A percentile compares a stretch with the other conserved stretches of the same genome.
These are phyloP conservation scores for Dicranocentrus wangi DNA, from an alignment of 2,888 invertebrate species.

Conservation along the genomic window DNA sequence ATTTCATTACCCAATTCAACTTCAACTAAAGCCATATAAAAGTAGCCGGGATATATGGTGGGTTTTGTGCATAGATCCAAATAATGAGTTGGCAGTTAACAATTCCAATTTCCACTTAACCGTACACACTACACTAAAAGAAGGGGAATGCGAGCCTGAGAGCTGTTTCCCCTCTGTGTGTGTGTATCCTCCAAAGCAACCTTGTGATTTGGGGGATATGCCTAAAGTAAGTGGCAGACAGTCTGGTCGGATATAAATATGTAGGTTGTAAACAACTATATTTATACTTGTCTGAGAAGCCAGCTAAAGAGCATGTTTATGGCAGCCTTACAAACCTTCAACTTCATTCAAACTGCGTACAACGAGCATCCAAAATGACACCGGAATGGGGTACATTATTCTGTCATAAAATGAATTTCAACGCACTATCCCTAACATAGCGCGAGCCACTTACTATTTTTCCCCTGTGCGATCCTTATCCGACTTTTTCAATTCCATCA, in stretches of 20 bases:
- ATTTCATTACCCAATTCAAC: constrained; percentile 39
- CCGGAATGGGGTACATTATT: constrained; percentile 48
- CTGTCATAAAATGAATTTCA: constrained; percentile 56
- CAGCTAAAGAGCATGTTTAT: constrained; percentile 46
- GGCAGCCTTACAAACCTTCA: constrained; percentile 46
- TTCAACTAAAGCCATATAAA: constrained; percentile 25
- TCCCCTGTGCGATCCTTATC: constrained; percentile 44
- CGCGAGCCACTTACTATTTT: constrained; percentile 38
- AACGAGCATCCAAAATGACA: constrained; percentile 38
- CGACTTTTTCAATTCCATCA: constrained; percentile 50
- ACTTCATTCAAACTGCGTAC: constrained; percentile 53
- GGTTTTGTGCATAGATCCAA: constrained; percentile 28
- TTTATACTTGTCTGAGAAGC: constrained; percentile 14
- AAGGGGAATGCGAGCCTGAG: background rate
- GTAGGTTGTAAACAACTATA: too few species aligned
- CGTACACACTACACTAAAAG: background rate
- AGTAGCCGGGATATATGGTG: background rate
- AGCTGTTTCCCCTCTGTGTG: background rate
- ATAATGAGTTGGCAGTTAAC: constrained; percentile 46
- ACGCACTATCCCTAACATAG: constrained; percentile 25
- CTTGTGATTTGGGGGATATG: too few species aligned
- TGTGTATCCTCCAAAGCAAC: too few species aligned
- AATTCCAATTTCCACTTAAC: constrained; percentile 36
- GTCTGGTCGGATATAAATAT: too few species aligned
- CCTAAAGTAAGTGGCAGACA: too few species aligned